phyloP scores from a whole-genome alignment of 2,888 invertebrate species.

The Melanophora roralis region DNA sequence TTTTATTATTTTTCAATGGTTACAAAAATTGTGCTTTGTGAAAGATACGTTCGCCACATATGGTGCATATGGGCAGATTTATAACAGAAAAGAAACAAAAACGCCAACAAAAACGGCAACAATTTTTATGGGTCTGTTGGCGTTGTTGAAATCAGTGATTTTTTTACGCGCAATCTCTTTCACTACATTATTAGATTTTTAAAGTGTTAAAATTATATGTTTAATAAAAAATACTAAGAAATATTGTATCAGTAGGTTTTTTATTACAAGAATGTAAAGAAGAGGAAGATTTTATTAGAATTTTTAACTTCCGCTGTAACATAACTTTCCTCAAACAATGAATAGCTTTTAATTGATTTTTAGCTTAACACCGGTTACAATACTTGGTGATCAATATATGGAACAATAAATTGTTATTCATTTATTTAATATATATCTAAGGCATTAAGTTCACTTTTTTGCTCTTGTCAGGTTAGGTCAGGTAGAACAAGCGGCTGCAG shows the following conservation, averaged over 20 bases:
- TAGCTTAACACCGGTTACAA: too few species aligned
- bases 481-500: too few species aligned
- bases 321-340: too few species aligned
- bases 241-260: neutral
- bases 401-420: too few species aligned
- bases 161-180: constrained; percentile 13
- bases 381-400: too few species aligned
- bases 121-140: constrained; percentile 60
- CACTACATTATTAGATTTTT: constrained; percentile 6
- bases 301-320: constrained; percentile 33
- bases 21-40: constrained; percentile 30
- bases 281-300: constrained; percentile 5
- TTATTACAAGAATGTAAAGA: constrained; percentile 13
- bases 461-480: too few species aligned
- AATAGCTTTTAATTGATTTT: too few species aligned
- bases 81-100: constrained; percentile 1
- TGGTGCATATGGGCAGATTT: constrained; percentile 56
- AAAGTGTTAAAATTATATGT: constrained; percentile 39
- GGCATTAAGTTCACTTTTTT: too few species aligned
- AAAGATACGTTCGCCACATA: constrained; percentile 28
- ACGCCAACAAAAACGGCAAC: constrained; percentile 17
- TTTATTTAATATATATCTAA: too few species aligned
- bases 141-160: constrained; percentile 33
- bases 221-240: neutral
- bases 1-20: neutral